Percentiles rank a stretch among this genome's conserved stretches.
phyloP scores from a whole-genome alignment of 2,797 vertebrate genomes.

The Phoebastria nigripes region DNA sequence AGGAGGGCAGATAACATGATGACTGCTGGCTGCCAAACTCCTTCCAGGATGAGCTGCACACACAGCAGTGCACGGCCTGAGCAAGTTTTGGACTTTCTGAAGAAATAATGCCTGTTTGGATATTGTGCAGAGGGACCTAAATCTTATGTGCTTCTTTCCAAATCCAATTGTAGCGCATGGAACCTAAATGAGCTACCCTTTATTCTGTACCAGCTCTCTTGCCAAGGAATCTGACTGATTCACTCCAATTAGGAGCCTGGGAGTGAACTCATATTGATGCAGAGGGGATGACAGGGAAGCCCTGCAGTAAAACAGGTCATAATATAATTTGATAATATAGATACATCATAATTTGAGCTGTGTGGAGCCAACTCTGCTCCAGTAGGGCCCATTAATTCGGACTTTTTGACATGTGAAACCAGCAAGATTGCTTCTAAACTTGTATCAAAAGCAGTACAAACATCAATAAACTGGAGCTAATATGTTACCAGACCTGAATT shows the following conservation, averaged over 20 bases:
- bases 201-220: background rate
- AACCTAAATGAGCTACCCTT: background rate
- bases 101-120: background rate
- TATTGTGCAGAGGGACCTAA: background rate
- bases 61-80: background rate
- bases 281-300: background rate
- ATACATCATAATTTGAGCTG: background rate
- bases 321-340: background rate
- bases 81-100: background rate
- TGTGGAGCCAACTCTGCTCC: background rate
- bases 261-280: background rate
- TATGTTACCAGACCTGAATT: background rate
- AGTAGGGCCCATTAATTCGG: background rate
- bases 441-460: background rate
- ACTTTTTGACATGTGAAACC: background rate
- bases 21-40: background rate
- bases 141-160: background rate
- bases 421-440: background rate
- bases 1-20: background rate
- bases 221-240: background rate
- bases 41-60: background rate
- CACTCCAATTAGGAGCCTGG: background rate
- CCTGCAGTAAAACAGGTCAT: background rate
- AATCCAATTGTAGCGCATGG: background rate
- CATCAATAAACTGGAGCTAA: background rate